Percentiles rank a stretch among this genome's conserved stretches.
Conservation (phyloP, 2,888 invertebrate species). For the Eurytoma californica region DNA sequence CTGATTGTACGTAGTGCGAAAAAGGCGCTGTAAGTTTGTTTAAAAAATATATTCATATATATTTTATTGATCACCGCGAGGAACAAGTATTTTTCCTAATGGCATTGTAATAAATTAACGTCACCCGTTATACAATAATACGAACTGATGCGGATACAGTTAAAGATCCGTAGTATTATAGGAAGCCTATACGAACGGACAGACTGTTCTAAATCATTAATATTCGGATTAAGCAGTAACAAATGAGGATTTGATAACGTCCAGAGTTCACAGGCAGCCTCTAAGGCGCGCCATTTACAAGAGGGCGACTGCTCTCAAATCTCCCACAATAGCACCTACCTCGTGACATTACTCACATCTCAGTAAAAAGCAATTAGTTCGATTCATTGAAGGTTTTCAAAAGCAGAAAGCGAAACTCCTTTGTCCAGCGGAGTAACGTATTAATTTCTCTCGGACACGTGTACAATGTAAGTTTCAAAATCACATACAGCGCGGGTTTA, state of each 20-base stretch:
- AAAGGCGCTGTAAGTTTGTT: too few relatives aligned
- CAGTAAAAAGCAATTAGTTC: conserved; percentile 10
- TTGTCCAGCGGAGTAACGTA: conserved; percentile 6
- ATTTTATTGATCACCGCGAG: too few relatives aligned
- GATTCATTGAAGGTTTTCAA: conserved; percentile 6
- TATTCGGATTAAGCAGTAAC: conserved; percentile 73
- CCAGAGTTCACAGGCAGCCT: conserved; percentile 34
- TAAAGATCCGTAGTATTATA: conserved; percentile 72
- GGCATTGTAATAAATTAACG: conserved; percentile 36
- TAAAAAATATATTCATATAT: too few relatives aligned
- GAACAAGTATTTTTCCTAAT: neutral
- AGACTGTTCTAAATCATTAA: conserved; percentile 72
- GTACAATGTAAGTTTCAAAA: conserved; percentile 15
- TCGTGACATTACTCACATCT: conserved; percentile 8
- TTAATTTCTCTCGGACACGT: conserved; percentile 24
- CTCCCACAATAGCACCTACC: neutral
- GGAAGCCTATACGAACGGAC: conserved; percentile 60
- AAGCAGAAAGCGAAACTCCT: neutral
- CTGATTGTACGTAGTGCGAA: too few relatives aligned
- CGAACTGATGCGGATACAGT: conserved; percentile 63
- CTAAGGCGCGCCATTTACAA: conserved; percentile 12
- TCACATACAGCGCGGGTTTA: neutral
- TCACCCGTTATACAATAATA: conserved; percentile 64
- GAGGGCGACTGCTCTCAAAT: conserved; percentile 12
- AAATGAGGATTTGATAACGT: conserved; percentile 75